A percentile compares a stretch with the other conserved stretches of the same genome.
phyloP scores from a whole-genome alignment of 2,797 vertebrate species.

The Enteromius thamalakanensis region DNA sequence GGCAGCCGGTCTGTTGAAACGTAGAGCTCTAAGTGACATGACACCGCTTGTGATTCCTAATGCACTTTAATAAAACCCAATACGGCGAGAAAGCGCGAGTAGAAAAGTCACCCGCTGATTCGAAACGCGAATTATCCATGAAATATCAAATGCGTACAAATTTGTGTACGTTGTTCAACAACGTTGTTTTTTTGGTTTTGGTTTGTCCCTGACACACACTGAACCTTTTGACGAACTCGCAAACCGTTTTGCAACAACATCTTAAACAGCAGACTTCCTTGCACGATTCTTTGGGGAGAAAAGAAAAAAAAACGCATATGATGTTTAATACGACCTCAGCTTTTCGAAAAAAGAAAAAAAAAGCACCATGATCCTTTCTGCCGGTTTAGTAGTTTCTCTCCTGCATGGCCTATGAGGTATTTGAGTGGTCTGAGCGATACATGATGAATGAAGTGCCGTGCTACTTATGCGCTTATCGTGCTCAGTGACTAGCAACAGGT shows the following conservation, averaged over 20 bases:
- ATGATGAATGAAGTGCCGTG: conserved; percentile 99
- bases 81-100: conserved; percentile 61
- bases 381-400: conserved; percentile 84
- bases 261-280: conserved; percentile 23
- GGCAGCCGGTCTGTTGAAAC: conserved; percentile 75
- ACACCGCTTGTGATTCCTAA: conserved; percentile 82
- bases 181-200: neutral
- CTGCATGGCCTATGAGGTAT: conserved; percentile 94
- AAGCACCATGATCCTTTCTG: conserved; percentile 75
- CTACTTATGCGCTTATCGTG: conserved; percentile 99
- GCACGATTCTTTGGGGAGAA: conserved; percentile 13
- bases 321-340: conserved; percentile 74
- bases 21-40: conserved; percentile 79
- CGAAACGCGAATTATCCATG: conserved; percentile 46
- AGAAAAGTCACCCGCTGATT: conserved; percentile 52
- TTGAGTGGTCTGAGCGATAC: conserved; percentile 95
- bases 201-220: conserved; percentile 35
- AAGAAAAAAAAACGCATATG: conserved; percentile 35
- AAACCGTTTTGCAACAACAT: conserved; percentile 36
- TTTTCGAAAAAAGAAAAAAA: conserved; percentile 60
- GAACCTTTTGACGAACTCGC: conserved; percentile 23
- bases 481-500: conserved; percentile 99
- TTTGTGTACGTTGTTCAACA: conserved; percentile 28
- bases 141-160: conserved; percentile 51
- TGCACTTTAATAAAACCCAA: conserved; percentile 80